A percentile compares a stretch with the other conserved stretches of the same genome.
Evolutionary conservation across 2,888 invertebrate species (phyloP).

Genomic region (Thalpophila matura): DNA sequence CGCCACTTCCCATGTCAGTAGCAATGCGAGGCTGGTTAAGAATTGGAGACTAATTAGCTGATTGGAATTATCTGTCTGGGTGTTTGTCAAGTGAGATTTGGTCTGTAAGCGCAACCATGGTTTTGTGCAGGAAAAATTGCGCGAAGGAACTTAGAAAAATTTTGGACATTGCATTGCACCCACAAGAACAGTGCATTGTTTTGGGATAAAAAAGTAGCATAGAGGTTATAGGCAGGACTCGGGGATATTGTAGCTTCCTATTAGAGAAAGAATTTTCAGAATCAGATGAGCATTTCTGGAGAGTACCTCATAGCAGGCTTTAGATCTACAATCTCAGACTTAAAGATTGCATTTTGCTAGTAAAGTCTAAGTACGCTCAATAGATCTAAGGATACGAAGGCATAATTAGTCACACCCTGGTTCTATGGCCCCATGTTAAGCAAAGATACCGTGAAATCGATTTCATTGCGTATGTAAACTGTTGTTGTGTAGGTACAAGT

Average conservation of each 20-base stretch:
- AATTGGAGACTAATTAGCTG: conserved; percentile 12
- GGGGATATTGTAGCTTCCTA: too few relatives aligned
- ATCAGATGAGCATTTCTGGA: too few relatives aligned
- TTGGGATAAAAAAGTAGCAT: too few relatives aligned
- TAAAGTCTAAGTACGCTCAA: too few relatives aligned
- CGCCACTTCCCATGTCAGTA: conserved; percentile 52
- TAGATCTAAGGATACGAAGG: too few relatives aligned
- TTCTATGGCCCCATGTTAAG: neutral
- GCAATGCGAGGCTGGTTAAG: conserved; percentile 7
- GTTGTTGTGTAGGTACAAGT: conserved; percentile 1
- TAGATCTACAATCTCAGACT: too few relatives aligned
- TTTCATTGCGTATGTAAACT: conserved; percentile 34
- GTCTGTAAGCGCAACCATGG: neutral
- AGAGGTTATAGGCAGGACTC: neutral
- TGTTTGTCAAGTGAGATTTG: neutral
- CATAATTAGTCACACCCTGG: neutral
- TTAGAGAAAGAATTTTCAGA: too few relatives aligned
- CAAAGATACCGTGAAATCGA: conserved; percentile 8
- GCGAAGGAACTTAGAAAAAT: neutral
- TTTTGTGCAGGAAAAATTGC: neutral
- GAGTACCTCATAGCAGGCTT: too few relatives aligned
- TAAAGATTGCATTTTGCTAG: too few relatives aligned
- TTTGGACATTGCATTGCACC: too few relatives aligned
- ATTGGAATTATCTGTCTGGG: neutral
- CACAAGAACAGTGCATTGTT: too few relatives aligned